phyloP scores from a whole-genome alignment of 2,113 vertebrate species.

The Eulacestoma nigropectus region DNA sequence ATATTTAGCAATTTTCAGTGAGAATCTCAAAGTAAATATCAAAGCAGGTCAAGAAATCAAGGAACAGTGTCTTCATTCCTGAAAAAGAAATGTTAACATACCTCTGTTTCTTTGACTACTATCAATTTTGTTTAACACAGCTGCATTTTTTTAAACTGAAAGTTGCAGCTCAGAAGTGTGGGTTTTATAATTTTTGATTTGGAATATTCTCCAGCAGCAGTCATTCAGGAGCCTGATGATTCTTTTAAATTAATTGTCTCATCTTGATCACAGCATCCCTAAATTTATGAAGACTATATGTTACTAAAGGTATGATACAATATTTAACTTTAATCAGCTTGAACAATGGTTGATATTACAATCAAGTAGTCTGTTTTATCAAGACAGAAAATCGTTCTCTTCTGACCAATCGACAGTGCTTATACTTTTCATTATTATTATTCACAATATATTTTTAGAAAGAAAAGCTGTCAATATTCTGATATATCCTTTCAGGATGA shows the following conservation, averaged over 20 bases:
- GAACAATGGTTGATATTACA: background rate
- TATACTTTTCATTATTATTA: background rate
- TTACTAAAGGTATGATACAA: background rate
- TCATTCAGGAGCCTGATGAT: background rate
- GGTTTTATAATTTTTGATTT: background rate
- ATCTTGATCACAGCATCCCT: background rate
- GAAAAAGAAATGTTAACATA: background rate
- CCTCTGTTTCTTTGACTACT: background rate
- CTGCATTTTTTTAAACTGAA: background rate
- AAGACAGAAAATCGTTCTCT: background rate
- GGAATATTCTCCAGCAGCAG: background rate
- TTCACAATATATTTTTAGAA: background rate
- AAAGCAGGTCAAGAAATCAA: constrained; percentile 15
- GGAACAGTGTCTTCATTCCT: background rate
- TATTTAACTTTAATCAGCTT: background rate
- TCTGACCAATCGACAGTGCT: background rate
- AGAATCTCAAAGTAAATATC: constrained; percentile 42
- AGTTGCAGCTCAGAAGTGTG: background rate
- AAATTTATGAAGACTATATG: background rate
- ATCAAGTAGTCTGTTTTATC: background rate
- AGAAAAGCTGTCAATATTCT: background rate
- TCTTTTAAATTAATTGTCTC: background rate
- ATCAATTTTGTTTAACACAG: background rate
- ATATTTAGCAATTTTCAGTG: background rate
- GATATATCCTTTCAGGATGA: background rate